Conservation (phyloP, 2,888 invertebrate species). For the Idaea aversata region DNA sequence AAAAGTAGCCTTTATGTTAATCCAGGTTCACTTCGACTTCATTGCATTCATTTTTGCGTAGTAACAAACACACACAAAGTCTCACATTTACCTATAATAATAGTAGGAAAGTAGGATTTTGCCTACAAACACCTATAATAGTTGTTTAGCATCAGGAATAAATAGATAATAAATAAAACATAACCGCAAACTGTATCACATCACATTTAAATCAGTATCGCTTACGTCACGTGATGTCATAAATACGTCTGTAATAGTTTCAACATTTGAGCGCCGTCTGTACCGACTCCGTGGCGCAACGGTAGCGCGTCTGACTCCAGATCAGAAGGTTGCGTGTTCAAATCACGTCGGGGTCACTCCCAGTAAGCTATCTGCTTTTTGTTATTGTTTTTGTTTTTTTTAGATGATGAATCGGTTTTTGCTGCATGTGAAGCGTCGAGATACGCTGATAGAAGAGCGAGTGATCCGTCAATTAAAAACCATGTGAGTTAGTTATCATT, state of each 20-base stretch:
- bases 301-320: slow-evolving; percentile 99
- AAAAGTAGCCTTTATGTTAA: too few species aligned
- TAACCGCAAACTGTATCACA: not conserved
- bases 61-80: too few species aligned
- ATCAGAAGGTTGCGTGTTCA: slow-evolving; percentile 99
- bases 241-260: not conserved
- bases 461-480: slow-evolving; percentile 54
- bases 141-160: too few species aligned
- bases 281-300: slow-evolving; percentile 95
- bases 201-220: not conserved
- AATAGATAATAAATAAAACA: too few species aligned
- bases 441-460: slow-evolving; percentile 46
- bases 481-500: slow-evolving; percentile 42
- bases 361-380: not conserved
- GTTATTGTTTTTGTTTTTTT: slow-evolving; percentile 13
- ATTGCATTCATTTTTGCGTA: too few species aligned
- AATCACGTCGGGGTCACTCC: slow-evolving; percentile 95
- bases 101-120: too few species aligned
- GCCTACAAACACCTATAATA: too few species aligned
- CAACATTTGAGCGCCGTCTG: rapidly evolving
- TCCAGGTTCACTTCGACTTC: too few species aligned
- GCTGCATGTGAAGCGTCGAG: slow-evolving; percentile 57
- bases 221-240: not conserved
- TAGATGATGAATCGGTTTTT: slow-evolving; percentile 71
- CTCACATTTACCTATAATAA: too few species aligned